Base-by-base conservation (phyloP, 2,113 vertebrate genomes). In the Mus musculus region DNA sequence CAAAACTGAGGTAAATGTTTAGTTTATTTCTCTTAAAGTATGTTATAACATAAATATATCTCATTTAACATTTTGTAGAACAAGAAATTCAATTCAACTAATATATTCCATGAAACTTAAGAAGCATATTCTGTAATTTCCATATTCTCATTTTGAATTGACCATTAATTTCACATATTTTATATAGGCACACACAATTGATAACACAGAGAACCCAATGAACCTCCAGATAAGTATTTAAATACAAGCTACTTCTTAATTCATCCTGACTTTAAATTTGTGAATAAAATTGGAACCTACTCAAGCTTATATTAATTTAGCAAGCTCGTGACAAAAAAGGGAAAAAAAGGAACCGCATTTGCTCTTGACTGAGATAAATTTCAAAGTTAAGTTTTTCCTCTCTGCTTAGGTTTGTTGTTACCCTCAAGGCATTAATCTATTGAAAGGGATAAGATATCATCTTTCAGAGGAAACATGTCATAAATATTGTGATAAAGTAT, bases 401-500 rank as follows among this genome's bases (percentile, higher is more conserved):
- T 98, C 90, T 97, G 94, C 71, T 98, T 98, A 97, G 93, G 78
- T 98, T 98, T 98, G 73, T 89, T 94, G 96, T 97, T 98, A 97
- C 87, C 93, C 69, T 91, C 88, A 96, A 98, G 97, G 96, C 93
- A 98, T 98, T 98, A 97, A 98, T 98, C 96, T 98, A 98, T 96
- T 95, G 96, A 96, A 98, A 98, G 89, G 92, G 87, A 98, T 97
- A 98, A 97, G 95, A 97, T 96, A 98, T 26, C 63, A 98, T 98
- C 96, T 98, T 98, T 98, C 97, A 97, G 96, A 95, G 97, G 69
- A 97, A 98, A 98, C 76, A 94, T 98, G 98, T 98, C 97, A 92
- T 98, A 98, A 99, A 98, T 98, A 98, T 98, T 98, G 98, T 98
- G 97, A 98, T 98, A 98, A 98, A 98, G 92, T 98, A 98, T 99